phyloP scores from a whole-genome alignment of 2,797 vertebrate genomes.

The Ciconia nigra region DNA sequence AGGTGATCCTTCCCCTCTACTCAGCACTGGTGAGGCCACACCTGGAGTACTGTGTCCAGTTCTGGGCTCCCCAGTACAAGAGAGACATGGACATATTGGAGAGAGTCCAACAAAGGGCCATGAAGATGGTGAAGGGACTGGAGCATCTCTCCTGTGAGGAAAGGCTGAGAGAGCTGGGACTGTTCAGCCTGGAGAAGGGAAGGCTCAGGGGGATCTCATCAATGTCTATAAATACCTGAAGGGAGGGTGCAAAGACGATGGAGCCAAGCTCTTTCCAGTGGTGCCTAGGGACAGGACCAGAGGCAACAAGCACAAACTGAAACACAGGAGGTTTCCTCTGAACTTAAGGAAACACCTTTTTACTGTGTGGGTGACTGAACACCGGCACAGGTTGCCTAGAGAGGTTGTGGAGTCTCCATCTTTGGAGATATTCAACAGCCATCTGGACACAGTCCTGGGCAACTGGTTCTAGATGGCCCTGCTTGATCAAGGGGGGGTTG shows the following conservation, averaged over 20 bases:
- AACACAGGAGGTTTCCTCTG: neutral
- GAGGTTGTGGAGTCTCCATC: neutral
- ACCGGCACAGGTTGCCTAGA: neutral
- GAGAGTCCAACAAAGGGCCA: neutral
- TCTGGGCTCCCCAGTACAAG: neutral
- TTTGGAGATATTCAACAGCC: neutral
- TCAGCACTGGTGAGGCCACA: neutral
- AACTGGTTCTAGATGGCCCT: neutral
- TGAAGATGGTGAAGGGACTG: neutral
- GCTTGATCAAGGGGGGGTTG: neutral
- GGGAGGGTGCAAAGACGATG: neutral
- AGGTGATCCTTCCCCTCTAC: neutral
- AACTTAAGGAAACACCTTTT: neutral
- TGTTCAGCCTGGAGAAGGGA: neutral
- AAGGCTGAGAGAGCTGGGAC: neutral
- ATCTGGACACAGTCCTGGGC: neutral
- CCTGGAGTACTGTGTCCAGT: neutral
- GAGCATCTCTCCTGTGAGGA: neutral
- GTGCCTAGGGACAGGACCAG: neutral
- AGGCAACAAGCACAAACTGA: neutral
- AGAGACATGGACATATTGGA: neutral
- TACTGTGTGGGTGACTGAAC: neutral
- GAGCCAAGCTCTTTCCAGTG: neutral
- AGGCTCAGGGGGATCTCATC: neutral
- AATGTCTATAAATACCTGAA: neutral